Conservation (phyloP, 1,140 invertebrate species). For the Dreissena rostriformis region DNA sequence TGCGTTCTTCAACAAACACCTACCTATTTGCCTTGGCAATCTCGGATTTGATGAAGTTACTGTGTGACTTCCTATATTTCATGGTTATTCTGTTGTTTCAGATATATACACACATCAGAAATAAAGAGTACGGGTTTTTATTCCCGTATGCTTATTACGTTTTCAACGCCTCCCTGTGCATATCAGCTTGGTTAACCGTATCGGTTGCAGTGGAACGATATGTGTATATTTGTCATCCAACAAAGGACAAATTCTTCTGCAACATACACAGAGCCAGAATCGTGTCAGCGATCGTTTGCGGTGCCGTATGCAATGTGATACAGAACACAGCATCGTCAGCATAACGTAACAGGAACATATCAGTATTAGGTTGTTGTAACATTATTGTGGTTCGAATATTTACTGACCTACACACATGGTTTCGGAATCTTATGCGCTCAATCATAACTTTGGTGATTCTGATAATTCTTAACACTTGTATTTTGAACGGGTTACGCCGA, state of each 20-base stretch:
- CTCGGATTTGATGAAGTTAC: too few relatives aligned
- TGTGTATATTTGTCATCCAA: too few relatives aligned
- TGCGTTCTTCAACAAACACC: too few relatives aligned
- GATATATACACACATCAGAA: conserved; percentile 67
- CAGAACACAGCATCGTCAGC: conserved; percentile 59
- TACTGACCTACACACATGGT: conserved; percentile 84
- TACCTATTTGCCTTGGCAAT: too few relatives aligned
- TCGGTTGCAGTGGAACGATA: too few relatives aligned
- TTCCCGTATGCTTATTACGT: conserved; percentile 80
- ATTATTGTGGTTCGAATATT: conserved; percentile 82
- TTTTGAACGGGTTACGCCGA: too few relatives aligned
- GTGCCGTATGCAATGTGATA: conserved; percentile 77
- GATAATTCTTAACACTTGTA: too few relatives aligned
- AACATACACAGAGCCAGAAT: conserved; percentile 85
- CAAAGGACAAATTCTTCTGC: conserved; percentile 92
- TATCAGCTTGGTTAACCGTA: too few relatives aligned
- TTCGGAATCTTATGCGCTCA: too few relatives aligned
- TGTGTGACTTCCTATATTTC: too few relatives aligned
- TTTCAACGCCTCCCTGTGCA: conserved; percentile 84
- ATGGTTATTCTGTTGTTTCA: too few relatives aligned
- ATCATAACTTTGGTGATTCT: too few relatives aligned
- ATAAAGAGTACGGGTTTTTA: conserved; percentile 71
- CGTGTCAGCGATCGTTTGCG: conserved; percentile 69
- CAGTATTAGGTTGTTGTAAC: conserved; percentile 69
- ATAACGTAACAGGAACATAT: conserved; percentile 64